These are phyloP conservation scores for Diabrotica virgifera DNA, from an alignment of 1,140 invertebrate genomes.

Conservation along the genomic window DNA sequence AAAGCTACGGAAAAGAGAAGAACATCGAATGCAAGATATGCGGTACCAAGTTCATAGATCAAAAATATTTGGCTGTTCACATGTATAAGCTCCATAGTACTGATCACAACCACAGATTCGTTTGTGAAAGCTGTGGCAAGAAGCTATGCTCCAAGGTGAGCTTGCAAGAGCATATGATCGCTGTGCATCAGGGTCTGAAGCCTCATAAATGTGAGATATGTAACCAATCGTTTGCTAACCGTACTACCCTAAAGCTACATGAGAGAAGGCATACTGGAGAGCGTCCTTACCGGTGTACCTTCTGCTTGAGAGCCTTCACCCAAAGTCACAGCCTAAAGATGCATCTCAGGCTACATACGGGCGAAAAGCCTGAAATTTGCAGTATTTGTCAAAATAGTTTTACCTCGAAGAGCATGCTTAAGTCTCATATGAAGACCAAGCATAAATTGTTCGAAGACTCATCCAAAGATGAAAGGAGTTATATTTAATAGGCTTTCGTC, in stretches of 20 bases:
- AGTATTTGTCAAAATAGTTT: slow-evolving; percentile 39
- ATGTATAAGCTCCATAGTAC: slow-evolving; percentile 44
- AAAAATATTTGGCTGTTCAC: slow-evolving; percentile 50
- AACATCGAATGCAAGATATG: slow-evolving; percentile 60
- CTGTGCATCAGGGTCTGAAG: slow-evolving; percentile 66
- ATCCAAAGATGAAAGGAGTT: neutral
- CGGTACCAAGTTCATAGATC: slow-evolving; percentile 53
- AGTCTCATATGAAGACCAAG: slow-evolving; percentile 29
- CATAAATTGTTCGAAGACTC: slow-evolving; percentile 7
- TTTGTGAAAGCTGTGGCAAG: slow-evolving; percentile 65
- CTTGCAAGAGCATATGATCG: slow-evolving; percentile 61
- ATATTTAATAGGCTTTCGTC: too few species aligned
- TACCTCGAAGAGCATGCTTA: slow-evolving; percentile 32
- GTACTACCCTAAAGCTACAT: slow-evolving; percentile 59
- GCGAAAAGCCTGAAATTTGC: slow-evolving; percentile 69
- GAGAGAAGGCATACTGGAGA: slow-evolving; percentile 60
- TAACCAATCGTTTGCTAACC: slow-evolving; percentile 61
- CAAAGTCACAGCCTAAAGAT: slow-evolving; percentile 74
- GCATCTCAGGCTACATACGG: slow-evolving; percentile 72
- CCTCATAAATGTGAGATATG: slow-evolving; percentile 67
- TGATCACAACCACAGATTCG: slow-evolving; percentile 34
- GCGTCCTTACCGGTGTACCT: slow-evolving; percentile 60
- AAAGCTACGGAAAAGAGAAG: slow-evolving; percentile 52
- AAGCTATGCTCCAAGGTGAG: slow-evolving; percentile 65
- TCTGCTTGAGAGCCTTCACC: slow-evolving; percentile 72